Percentiles rank a stretch among this genome's conserved stretches.
These are phyloP conservation scores for Nyctereutes procyonoides DNA, from an alignment of 2,113 vertebrate species.

Conservation along the genomic window DNA sequence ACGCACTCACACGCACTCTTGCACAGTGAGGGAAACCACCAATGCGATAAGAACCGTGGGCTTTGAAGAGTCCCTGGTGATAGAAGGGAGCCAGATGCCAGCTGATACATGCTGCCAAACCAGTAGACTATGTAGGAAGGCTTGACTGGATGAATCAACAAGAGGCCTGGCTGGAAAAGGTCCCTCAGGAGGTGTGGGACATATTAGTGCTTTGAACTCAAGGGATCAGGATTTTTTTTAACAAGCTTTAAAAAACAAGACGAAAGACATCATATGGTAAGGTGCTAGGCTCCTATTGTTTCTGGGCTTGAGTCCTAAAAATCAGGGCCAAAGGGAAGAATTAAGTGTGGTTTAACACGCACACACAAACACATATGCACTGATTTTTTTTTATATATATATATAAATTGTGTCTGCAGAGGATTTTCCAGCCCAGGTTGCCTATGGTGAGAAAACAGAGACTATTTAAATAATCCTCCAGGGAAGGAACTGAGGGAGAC, in stretches of 20 bases:
- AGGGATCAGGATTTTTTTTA: slow-evolving; percentile 79
- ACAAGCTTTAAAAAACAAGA: slow-evolving; percentile 80
- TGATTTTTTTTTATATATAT: background rate
- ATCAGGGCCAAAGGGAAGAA: slow-evolving; percentile 84
- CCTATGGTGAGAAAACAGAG: slow-evolving; percentile 73
- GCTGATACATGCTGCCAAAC: slow-evolving; percentile 78
- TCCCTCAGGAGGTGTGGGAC: slow-evolving; percentile 76
- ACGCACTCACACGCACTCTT: background rate
- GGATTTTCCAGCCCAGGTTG: slow-evolving; percentile 65
- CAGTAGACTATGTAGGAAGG: slow-evolving; percentile 77
- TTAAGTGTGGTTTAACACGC: slow-evolving; percentile 77
- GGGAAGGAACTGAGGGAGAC: slow-evolving; percentile 31
- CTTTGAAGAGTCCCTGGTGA: slow-evolving; percentile 74
- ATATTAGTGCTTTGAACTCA: slow-evolving; percentile 81
- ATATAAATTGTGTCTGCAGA: slow-evolving; percentile 80
- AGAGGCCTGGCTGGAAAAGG: slow-evolving; percentile 80
- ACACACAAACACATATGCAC: background rate
- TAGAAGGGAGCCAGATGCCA: slow-evolving; percentile 79
- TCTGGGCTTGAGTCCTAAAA: slow-evolving; percentile 84
- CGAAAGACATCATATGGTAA: slow-evolving; percentile 85
- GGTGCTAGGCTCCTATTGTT: slow-evolving; percentile 87
- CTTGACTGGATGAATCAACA: slow-evolving; percentile 75
- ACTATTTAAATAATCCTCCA: slow-evolving; percentile 70
- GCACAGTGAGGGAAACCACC: slow-evolving; percentile 67
- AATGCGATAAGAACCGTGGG: slow-evolving; percentile 67